phyloP scores from a whole-genome alignment of 1,140 invertebrate genomes.

The Drosophila ohnishii region DNA sequence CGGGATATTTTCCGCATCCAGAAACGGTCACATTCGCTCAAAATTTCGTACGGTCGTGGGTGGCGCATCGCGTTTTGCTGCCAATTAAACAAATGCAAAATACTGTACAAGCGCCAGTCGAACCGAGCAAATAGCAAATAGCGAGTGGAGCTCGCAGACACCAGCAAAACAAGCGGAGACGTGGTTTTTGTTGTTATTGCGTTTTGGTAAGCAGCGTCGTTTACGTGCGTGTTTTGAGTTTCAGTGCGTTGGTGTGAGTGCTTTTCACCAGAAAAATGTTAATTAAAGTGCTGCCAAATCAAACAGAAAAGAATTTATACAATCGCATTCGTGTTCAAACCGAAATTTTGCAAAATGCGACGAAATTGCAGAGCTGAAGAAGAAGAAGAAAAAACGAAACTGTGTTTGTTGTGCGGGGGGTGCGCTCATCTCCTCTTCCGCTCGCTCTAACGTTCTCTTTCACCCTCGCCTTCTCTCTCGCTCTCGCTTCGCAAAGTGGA shows the following conservation, averaged over 20 bases:
- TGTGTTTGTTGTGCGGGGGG: conserved; percentile 26
- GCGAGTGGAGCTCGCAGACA: conserved; percentile 5
- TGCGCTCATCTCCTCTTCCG: conserved; percentile 17
- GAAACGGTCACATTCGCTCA: conserved; percentile 11
- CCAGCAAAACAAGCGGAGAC: neutral
- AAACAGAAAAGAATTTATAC: conserved; percentile 25
- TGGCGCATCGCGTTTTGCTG: conserved; percentile 22
- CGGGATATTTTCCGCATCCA: no score
- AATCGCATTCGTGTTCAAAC: conserved; percentile 21
- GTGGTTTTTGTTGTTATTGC: conserved; percentile 6
- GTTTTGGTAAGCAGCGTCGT: conserved; percentile 45
- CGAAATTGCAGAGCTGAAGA: conserved; percentile 2
- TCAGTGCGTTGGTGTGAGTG: conserved; percentile 26
- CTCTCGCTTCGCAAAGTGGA: conserved; percentile 24
- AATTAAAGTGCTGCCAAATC: conserved; percentile 59
- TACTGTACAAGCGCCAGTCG: conserved; percentile 26
- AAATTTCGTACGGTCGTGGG: conserved; percentile 35
- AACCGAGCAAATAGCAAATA: neutral
- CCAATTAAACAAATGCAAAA: conserved; percentile 41
- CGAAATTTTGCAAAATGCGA: conserved; percentile 12
- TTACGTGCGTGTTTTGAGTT: conserved; percentile 31
- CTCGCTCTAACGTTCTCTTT: conserved; percentile 15
- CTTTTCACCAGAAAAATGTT: conserved; percentile 72
- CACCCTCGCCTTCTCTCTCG: conserved; percentile 11
- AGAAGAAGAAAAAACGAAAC: neutral